These are phyloP conservation scores for Drosophila prosaltans DNA, from an alignment of 1,140 invertebrate genomes.

Conservation along the genomic window DNA sequence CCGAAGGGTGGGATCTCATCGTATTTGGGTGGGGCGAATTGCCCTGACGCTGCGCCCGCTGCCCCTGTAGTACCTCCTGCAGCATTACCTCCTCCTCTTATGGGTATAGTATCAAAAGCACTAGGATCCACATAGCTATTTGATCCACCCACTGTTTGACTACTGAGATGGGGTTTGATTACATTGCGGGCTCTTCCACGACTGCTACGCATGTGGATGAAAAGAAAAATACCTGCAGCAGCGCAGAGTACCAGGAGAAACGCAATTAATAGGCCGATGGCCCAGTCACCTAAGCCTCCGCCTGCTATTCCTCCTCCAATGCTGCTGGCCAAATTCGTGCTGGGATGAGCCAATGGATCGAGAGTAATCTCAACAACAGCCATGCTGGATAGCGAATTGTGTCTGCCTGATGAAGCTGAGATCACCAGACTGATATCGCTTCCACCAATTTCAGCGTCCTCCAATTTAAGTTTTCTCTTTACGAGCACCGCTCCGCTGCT, in stretches of 20 bases:
- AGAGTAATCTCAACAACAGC: slow-evolving; percentile 93
- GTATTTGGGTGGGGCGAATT: slow-evolving; percentile 94
- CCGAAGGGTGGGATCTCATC: slow-evolving; percentile 95
- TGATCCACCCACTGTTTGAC: slow-evolving; percentile 88
- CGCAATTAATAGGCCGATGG: slow-evolving; percentile 91
- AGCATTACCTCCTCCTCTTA: slow-evolving; percentile 85
- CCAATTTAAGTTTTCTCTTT: slow-evolving; percentile 90
- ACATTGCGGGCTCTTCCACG: slow-evolving; percentile 88
- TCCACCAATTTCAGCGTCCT: slow-evolving; percentile 85
- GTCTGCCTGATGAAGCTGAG: slow-evolving; percentile 93
- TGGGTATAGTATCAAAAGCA: slow-evolving; percentile 94
- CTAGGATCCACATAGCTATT: slow-evolving; percentile 93
- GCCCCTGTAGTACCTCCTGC: slow-evolving; percentile 34
- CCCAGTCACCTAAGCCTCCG: slow-evolving; percentile 92
- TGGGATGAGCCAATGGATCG: slow-evolving; percentile 87
- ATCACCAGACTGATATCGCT: slow-evolving; percentile 91
- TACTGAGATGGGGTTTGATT: slow-evolving; percentile 89
- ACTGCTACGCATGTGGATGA: slow-evolving; percentile 92
- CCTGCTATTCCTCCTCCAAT: slow-evolving; percentile 84
- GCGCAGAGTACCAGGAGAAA: slow-evolving; percentile 91
- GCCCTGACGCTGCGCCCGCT: slow-evolving; percentile 84
- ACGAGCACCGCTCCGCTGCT: slow-evolving; percentile 94
- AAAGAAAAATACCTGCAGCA: slow-evolving; percentile 92
- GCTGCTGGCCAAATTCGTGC: slow-evolving; percentile 85
- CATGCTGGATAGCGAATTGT: slow-evolving; percentile 92